Conservation (phyloP, 2,888 invertebrate species). For the Teinopalpus imperialis region DNA sequence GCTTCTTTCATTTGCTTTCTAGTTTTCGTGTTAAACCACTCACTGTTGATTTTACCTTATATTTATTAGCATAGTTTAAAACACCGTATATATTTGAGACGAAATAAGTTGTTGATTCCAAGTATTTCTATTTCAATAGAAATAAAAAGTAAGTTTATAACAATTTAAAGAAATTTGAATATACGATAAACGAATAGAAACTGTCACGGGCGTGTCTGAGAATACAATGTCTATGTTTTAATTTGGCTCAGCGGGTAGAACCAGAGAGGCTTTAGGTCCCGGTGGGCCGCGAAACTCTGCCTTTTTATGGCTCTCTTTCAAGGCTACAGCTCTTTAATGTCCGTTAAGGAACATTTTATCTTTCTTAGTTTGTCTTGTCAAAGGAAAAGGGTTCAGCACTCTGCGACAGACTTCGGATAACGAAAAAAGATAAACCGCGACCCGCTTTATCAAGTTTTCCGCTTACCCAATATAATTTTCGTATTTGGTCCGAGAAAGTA, state of each 20-base stretch:
- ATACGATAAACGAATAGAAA: too few relatives aligned
- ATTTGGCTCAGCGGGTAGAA: constrained; percentile 56
- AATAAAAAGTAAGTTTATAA: too few relatives aligned
- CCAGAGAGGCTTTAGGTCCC: constrained; percentile 47
- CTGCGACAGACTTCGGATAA: constrained; percentile 69
- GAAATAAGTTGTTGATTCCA: too few relatives aligned
- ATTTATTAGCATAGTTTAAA: too few relatives aligned
- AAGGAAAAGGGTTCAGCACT: constrained; percentile 73
- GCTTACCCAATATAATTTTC: constrained; percentile 45
- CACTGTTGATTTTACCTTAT: too few relatives aligned
- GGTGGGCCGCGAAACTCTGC: constrained; percentile 49
- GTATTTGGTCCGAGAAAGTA: constrained; percentile 27
- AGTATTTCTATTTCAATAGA: too few relatives aligned
- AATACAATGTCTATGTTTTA: constrained; percentile 63
- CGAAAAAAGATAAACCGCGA: constrained; percentile 63
- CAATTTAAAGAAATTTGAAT: too few relatives aligned
- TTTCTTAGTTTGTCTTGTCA: constrained; percentile 70
- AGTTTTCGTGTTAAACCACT: too few relatives aligned
- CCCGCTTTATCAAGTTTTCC: constrained; percentile 61
- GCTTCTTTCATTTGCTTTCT: too few relatives aligned
- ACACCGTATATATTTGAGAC: too few relatives aligned
- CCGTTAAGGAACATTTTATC: constrained; percentile 76
- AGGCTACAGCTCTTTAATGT: constrained; percentile 72
- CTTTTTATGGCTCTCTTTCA: constrained; percentile 70
- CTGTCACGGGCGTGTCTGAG: too few relatives aligned